phyloP scores from a whole-genome alignment of 2,113 vertebrate species.

The Rattus rattus region DNA sequence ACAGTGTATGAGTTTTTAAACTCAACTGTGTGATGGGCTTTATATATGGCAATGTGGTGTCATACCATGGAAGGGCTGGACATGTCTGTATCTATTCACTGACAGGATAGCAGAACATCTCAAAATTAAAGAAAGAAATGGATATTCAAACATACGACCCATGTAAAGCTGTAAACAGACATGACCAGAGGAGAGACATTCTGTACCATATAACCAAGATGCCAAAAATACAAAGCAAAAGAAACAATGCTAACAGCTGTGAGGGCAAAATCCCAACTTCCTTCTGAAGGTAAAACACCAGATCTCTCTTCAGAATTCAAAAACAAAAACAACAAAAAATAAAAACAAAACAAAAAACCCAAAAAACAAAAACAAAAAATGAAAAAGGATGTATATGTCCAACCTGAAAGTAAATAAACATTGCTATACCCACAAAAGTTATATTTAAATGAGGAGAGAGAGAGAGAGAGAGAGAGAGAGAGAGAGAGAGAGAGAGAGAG shows the following conservation, averaged over 20 bases:
- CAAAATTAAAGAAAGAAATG: not conserved
- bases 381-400: not conserved
- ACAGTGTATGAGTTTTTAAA: not conserved
- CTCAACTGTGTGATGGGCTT: not conserved
- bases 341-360: too few species aligned
- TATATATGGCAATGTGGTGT: not conserved
- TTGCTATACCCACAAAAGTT: not conserved
- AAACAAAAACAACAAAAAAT: not conserved
- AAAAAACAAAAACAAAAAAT: not conserved
- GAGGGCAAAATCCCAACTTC: not conserved
- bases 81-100: not conserved
- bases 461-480: too few species aligned
- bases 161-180: not conserved
- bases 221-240: not conserved
- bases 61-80: not conserved
- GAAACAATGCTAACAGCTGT: not conserved
- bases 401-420: not conserved
- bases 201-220: not conserved
- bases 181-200: not conserved
- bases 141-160: not conserved
- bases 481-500: too few species aligned
- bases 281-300: not conserved
- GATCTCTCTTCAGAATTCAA: not conserved
- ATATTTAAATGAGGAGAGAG: not conserved
- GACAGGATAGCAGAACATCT: not conserved